Evolutionary conservation across 2,797 vertebrate species (phyloP).

Genomic region (Chloroceryle amazona): DNA sequence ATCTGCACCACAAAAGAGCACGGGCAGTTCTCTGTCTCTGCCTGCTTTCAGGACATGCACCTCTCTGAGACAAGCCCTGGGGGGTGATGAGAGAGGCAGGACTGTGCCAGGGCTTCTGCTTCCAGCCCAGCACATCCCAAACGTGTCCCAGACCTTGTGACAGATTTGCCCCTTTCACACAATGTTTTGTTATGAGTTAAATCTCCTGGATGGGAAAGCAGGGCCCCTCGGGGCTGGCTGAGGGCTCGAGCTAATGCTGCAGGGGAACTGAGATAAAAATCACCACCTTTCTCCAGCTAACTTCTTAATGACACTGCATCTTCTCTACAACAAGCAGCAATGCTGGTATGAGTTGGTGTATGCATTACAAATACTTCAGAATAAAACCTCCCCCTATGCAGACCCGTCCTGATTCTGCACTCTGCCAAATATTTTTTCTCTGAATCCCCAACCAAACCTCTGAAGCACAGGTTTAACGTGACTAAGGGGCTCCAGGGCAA

Average conservation of each 20-base stretch:
- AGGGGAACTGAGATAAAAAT: background rate
- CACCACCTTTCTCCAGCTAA: background rate
- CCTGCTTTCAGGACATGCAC: background rate
- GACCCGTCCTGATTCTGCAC: background rate
- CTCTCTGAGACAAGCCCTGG: background rate
- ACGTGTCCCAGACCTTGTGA: background rate
- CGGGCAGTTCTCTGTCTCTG: background rate
- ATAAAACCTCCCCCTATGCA: background rate
- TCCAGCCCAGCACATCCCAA: background rate
- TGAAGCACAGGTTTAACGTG: background rate
- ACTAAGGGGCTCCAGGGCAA: background rate
- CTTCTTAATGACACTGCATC: background rate
- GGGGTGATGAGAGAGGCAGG: background rate
- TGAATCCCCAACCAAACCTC: background rate
- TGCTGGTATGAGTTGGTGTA: accelerated
- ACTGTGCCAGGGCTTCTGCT: background rate
- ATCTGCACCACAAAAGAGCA: background rate
- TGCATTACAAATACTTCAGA: background rate
- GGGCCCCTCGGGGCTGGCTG: accelerated
- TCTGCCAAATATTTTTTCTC: background rate
- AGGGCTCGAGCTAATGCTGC: background rate
- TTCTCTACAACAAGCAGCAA: background rate
- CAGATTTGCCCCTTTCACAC: accelerated
- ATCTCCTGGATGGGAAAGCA: background rate
- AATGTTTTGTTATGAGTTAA: background rate